Base-by-base conservation (phyloP, 1,140 invertebrate species). In the Drosophila sulfurigaster region DNA sequence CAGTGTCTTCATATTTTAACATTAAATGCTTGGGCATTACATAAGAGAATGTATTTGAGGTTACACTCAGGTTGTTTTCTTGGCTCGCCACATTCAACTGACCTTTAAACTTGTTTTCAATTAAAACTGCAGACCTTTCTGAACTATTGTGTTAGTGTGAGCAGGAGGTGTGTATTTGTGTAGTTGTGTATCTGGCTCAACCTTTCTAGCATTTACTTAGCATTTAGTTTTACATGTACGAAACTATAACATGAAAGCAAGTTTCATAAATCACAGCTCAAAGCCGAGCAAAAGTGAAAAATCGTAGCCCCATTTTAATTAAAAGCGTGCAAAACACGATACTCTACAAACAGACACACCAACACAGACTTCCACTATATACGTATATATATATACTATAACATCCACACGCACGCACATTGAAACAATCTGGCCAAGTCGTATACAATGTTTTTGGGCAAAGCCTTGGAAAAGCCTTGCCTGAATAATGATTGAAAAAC, bases 271-370 rank as follows among this genome's bases (percentile, higher is more conserved):
- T 87, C 83, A 87, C 83, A 79, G 85, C 77, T 52, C 69, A 83
- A 83, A 87, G 83, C 80, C 80, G 56, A 65, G 73, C 75, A 80
- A 74, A 89, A 88, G 83, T 88, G 83, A 87, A 87, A 87, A 87
- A 87, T 87, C 83, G 85, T 83, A 87, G 66, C 83, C 83, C 83
- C 81, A 88, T 88, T 88, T 88, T 88, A 88, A 88, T 88, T 88
- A 88, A 88, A 88, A 88, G 85, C 85, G 83, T 89, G 85, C 83
- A 88, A 88, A 87, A 89, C 85, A 89, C 85, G 85, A 89, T 88
- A 88, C 85, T 79, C 78, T 63, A 48, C 52, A 67, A 46, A 59
- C 68, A 68, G 54, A 59, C 70, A 67, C 60, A 67, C 54, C 43
- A 43, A 15, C 30, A 51, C 66, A 25, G 20, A 7, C 7, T 38